Evolutionary conservation across 2,113 vertebrate species (phyloP).

Genomic region (Rostratula benghalensis): DNA sequence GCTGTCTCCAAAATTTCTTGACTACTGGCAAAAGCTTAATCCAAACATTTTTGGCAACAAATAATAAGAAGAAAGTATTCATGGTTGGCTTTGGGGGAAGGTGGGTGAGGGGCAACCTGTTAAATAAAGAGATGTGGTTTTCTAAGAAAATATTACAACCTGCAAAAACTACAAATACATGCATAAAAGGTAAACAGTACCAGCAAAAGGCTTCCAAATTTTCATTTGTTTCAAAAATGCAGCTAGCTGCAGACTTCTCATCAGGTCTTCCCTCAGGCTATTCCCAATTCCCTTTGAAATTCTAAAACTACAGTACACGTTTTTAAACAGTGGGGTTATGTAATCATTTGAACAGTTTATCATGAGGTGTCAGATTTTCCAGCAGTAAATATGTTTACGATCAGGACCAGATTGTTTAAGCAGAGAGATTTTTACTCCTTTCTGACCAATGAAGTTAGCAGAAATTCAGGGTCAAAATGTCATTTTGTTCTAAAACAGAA

Average conservation of each 20-base stretch:
- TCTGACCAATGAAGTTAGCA: background rate
- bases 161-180: rapidly evolving
- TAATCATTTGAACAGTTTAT: background rate
- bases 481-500: background rate
- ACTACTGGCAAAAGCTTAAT: slow-evolving; percentile 22
- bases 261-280: background rate
- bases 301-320: background rate
- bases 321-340: background rate
- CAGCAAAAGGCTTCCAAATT: background rate
- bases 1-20: background rate
- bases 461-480: background rate
- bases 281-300: background rate
- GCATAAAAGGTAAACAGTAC: background rate
- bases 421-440: background rate
- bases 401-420: background rate
- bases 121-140: background rate
- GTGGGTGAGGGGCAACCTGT: background rate
- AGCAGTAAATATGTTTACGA: background rate
- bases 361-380: background rate
- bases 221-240: background rate
- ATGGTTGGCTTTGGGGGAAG: background rate
- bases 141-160: background rate
- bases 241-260: background rate
- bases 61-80: background rate
- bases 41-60: background rate